Base-by-base conservation (phyloP, 2,113 vertebrate genomes). In the Piliocolobus tephrosceles region DNA sequence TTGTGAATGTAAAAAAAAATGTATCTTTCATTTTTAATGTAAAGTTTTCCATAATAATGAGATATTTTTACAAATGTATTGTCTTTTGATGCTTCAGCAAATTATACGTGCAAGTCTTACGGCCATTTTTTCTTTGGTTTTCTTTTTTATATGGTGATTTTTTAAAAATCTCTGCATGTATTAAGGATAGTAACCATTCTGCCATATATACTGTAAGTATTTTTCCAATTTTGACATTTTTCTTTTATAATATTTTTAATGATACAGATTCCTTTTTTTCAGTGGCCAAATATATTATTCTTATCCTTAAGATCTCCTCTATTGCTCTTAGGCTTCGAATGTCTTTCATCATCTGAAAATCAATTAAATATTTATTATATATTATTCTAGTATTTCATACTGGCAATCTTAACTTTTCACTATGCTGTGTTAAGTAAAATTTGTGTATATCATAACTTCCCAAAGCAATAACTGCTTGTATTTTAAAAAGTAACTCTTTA, bases 191-290 rank as follows among this genome's bases (percentile, higher is more conserved):
- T 35, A 95, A 82, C 14, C 20, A 30, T 68, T 61, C 35, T 47
- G 18, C 61, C 50, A 23, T 43, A 75, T 50, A 70, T 85, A 79
- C 45, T 92, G 23, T 22, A 88, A 84, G 40, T 84, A 64, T 91
- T 72, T 94, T 73, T 61, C 68, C 20, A 82, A 5, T 88, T n/a
- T 81, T 80, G 30, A 57, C 14, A 30, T 30, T 88, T 84, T 92
- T 82, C 45, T 40, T 92, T 66, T 22, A 32, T 23, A 64, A 55
- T 80, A 79, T 55, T 85, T 96, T 94, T 94, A n/a, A 92, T 92
- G 11, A 70, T 23, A 66, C 20, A 58, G 80, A 80, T 92, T 88
- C 43, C 72, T 25, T 82, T 45, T 97, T 79, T 64, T 52, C 43
- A 50, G 22, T 58, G 27, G 22, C 83, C 82, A 58, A 78, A 47